Evolutionary conservation across 1,140 invertebrate genomes (phyloP), one percentile per base, ranked within the genome.

Genomic region (Drosophila ananassae): DNA sequence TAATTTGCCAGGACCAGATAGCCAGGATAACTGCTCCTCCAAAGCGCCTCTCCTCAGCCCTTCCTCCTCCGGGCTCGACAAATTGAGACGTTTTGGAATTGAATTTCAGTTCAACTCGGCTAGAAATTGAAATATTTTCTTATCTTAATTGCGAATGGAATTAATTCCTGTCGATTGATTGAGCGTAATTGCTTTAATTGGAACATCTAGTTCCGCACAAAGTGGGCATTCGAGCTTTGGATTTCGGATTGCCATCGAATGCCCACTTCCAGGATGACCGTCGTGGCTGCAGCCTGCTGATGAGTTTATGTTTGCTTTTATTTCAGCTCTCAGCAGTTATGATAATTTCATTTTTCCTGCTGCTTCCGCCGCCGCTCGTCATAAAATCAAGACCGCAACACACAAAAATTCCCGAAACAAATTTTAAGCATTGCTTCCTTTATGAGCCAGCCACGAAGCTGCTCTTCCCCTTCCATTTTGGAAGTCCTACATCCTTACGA

Each of bases 371-470:
- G 61, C 61, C 56, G 57, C 61, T 71, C 72, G 52, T 64, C 72
- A 57, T 79, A 71, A 83, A 66, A 67, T 51, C 53, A 56, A 72
- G 61, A 75, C 58, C 64, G 60, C 66, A 85, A 61, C 28, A 60
- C 28, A 63, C 46, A 55, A 68, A 87, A 78, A 82, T 67, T 47
- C 63, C 60, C 48, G 52, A 58, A 73, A 74, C 73, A 81, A 71
- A 71, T 71, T 87, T 75, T 55, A 72, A 72, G 82, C 81, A 85
- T 48, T 68, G 78, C 69, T 78, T 85, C 60, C 81, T 85, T 85
- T 80, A 85, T 78, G 30, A 30, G 63, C 41, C 41, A 66, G 50
- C 59, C 54, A 25, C 51, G 24, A 25, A 44, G 13, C 13, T 22
- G 24, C 51, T 34, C 12, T 28, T 25, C 13, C 21, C 24, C 4